Base-by-base conservation (phyloP, 2,888 invertebrate species). In the Pseudococcus jackbeardsleyi region DNA sequence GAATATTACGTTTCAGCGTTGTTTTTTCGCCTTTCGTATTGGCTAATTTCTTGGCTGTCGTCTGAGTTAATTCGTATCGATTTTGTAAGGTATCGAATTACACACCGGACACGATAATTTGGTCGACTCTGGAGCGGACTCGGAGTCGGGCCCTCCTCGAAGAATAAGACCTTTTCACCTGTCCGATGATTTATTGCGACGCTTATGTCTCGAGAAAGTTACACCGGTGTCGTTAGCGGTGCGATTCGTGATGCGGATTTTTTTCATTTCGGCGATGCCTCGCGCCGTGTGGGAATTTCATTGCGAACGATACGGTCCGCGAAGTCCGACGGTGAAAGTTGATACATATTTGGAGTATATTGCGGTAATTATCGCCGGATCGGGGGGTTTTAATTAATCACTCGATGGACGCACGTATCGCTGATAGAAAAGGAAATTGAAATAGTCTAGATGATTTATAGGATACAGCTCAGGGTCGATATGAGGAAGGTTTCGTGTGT, bases 81-180 rank as follows among this genome's bases (percentile, higher is more conserved):
- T 68, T 19, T 19, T 68, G 68, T 68, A 7, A 19, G 68, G 12
- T 22, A 50, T 50, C 15, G 15, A 50, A 50, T 26, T 26, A 68
- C 68, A 50, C 50, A 17, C 50, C 50, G 50, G 50, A 50, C 50
- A 50, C 50, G 15, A 77, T 77, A 77, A 77, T 77, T 77, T 77
- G 64, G 64, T 64, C 64, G 64, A 64, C 15, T 50, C 15, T 64
- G 39, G 9, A 39, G 22, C 33, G 1, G 5, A 39, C 9, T 33
- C 15, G 15, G 17, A 39, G 17, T 17, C 33, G 33, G 33, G 77
- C 19, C 77, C 26, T 77, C 77, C 39, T 5, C 77, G 19, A 77
- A 26, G 77, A 39, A 77, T 39, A 11, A 77, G 77, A 33, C 77
- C 77, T 77, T 77, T 77, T 77, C 26, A 77, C 77, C 77, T 39